These are phyloP conservation scores for Hemichromis elongatus DNA, from an alignment of 2,113 vertebrate species.

Conservation along the genomic window DNA sequence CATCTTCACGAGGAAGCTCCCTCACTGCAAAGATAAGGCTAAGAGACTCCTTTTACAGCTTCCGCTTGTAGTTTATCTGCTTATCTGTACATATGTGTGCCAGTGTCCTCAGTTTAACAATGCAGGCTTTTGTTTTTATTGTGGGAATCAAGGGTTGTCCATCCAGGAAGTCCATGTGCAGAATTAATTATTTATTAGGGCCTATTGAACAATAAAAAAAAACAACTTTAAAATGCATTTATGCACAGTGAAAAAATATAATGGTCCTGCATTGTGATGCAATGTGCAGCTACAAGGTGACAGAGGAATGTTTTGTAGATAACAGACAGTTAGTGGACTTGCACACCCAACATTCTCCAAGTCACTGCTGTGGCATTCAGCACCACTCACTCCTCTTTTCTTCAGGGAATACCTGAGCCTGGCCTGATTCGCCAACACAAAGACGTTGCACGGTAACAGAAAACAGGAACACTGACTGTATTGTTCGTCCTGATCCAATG, in stretches of 20 bases:
- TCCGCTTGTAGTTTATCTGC: conserved; percentile 39
- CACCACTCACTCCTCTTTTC: neutral
- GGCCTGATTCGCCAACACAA: conserved; percentile 29
- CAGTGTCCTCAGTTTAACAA: conserved; percentile 62
- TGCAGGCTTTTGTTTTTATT: conserved; percentile 55
- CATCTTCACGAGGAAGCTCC: conserved; percentile 59
- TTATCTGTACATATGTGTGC: conserved; percentile 51
- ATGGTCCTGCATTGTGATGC: neutral
- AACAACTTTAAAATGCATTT: neutral
- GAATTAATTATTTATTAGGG: conserved; percentile 36
- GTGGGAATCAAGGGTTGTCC: conserved; percentile 50
- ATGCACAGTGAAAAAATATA: neutral
- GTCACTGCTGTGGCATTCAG: conserved; percentile 32
- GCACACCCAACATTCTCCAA: conserved; percentile 32
- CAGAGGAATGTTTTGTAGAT: conserved; percentile 31
- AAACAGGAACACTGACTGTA: conserved; percentile 41
- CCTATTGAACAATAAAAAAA: neutral
- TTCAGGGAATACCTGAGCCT: conserved; percentile 49
- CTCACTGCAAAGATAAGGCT: conserved; percentile 48
- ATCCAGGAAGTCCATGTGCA: conserved; percentile 22
- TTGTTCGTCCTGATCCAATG: conserved; percentile 30
- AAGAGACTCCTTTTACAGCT: conserved; percentile 31
- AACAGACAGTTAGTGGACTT: conserved; percentile 41
- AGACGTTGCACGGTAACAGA: neutral
- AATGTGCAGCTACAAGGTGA: conserved; percentile 10